These are phyloP conservation scores for Leucoraja erinaceus DNA, from an alignment of 2,113 vertebrate species.

Conservation along the genomic window DNA sequence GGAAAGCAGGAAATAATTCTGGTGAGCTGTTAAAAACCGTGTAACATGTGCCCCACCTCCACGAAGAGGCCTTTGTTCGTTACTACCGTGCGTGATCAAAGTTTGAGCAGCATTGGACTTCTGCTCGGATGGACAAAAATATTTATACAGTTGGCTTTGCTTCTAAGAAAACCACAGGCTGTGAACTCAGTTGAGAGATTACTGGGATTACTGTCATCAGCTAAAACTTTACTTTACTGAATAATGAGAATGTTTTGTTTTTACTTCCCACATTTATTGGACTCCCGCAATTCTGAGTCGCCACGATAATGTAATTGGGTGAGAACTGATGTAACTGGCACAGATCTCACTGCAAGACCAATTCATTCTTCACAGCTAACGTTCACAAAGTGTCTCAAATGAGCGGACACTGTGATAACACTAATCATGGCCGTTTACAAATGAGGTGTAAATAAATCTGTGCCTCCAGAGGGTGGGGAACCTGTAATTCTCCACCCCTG, in stretches of 20 bases:
- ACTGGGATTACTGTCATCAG: not conserved
- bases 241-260: not conserved
- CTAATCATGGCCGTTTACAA: no score
- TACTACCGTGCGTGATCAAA: not conserved
- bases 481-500: no score
- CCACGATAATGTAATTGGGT: not conserved
- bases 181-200: not conserved
- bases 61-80: not conserved
- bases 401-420: no score
- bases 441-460: no score
- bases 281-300: not conserved
- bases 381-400: no score
- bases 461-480: not conserved
- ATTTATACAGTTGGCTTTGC: slow-evolving; percentile 12
- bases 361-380: not conserved
- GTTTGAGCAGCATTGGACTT: not conserved
- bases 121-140: not conserved
- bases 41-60: not conserved
- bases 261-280: not conserved
- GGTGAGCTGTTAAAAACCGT: not conserved
- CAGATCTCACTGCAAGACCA: not conserved
- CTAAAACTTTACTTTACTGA: not conserved
- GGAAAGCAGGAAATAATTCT: not conserved
- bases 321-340: no score
- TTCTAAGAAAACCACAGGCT: not conserved